Base-by-base conservation (phyloP, 2,888 invertebrate genomes). In the Incurvaria masculella region DNA sequence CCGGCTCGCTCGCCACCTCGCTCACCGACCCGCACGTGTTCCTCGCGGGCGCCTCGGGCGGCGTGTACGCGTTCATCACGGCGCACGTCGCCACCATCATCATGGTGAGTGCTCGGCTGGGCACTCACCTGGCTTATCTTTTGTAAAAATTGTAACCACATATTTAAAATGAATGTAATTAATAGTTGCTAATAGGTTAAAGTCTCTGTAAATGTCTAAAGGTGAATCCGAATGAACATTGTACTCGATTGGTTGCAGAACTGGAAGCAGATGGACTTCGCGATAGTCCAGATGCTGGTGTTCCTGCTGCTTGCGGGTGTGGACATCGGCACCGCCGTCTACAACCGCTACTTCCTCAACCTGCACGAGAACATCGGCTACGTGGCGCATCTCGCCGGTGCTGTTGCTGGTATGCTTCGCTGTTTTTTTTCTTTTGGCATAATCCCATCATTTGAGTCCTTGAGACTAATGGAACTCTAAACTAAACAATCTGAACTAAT, bases 251-350 rank as follows among this genome's bases (percentile, higher is more conserved):
- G 57, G 45, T 78, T 79, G 27, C 72, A 94, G 93, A 99, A 99
- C 69, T 99, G 96, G 93, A 81, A 84, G 16, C 95, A 98, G 73
- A 99, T 99, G 98, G 92, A 96, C 61, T 94, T 89, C 64, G 94
- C 94, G 1, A 82, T 90, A 54, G 80, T 92, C 8, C 92, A 97
- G 61, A 78, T 97, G 20, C 64, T 91, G 6, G 84, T 95, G 18
- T 91, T 98, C 63, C 57, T 94, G 0, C 67, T 94, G 6, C 82
- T 97, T 54, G 89, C 91, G 4, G 83, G 80, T 0, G 86, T 89
- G 39, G 98, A 99, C 69, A 80, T 95, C 44, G 92, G 94, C 19
- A 88, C 93, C 11, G 96, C 97, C 0, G 83, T 98, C 26, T 97
- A 96, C 72, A 89, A 91, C 64, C 81, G 94, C 16, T 94, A 96